A percentile compares a stretch with the other conserved stretches of the same genome.
These are phyloP conservation scores for Liopterus haemorrhoidalis DNA, from an alignment of 2,888 invertebrate species.

Conservation along the genomic window DNA sequence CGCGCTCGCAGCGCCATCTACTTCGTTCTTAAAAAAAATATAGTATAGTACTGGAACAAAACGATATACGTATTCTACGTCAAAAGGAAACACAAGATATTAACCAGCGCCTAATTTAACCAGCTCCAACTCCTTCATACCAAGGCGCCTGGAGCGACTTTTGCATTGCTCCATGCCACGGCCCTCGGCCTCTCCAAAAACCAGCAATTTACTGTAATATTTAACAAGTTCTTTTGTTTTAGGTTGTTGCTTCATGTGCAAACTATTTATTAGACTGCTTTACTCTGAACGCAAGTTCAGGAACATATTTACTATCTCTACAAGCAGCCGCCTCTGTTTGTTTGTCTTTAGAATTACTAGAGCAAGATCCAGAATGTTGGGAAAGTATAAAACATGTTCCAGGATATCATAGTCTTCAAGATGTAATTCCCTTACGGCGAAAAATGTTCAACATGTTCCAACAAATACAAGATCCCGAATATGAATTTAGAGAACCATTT, in stretches of 20 bases:
- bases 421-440: conserved; percentile 12
- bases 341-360: conserved; percentile 12
- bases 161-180: conserved; percentile 13
- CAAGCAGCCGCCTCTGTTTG: conserved; percentile 24
- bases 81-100: too few species aligned
- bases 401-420: conserved; percentile 7
- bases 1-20: too few species aligned
- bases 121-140: too few species aligned
- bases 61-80: too few species aligned
- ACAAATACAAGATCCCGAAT: conserved; percentile 19
- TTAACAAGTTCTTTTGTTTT: conserved; percentile 5
- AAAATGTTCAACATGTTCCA: conserved; percentile 21
- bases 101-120: too few species aligned
- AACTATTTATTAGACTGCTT: conserved; percentile 23
- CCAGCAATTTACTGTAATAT: conserved; percentile 6
- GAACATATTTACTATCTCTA: conserved; percentile 15
- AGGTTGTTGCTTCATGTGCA: conserved; percentile 12
- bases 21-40: too few species aligned
- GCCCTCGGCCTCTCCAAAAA: conserved; percentile 13
- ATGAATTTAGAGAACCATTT: conserved; percentile 18
- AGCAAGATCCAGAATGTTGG: conserved; percentile 10
- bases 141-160: too few species aligned
- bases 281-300: conserved; percentile 12
- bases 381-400: background rate
- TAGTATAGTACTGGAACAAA: too few species aligned